Percentiles rank a stretch among this genome's conserved stretches.
Conservation (phyloP, 2,888 invertebrate genomes). For the Argyresthia albistria region DNA sequence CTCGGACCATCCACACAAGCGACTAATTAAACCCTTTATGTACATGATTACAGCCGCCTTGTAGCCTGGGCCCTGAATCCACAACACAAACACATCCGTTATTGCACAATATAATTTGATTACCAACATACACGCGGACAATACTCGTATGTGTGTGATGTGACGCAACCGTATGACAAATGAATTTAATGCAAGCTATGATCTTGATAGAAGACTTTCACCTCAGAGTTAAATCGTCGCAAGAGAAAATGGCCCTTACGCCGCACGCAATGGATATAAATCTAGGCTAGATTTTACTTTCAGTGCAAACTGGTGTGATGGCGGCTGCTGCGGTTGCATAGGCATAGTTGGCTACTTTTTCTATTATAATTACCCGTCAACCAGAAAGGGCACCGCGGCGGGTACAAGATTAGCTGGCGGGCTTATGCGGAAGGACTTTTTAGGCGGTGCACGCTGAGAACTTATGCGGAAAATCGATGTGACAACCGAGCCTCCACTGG, state of each 20-base stretch:
- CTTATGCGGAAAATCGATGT: conserved; percentile 41
- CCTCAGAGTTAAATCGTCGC: neutral
- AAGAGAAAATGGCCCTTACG: neutral
- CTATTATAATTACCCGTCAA: neutral
- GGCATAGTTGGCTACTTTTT: neutral
- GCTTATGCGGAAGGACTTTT: conserved; percentile 59
- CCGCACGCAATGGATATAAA: neutral
- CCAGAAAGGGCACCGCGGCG: conserved; percentile 8
- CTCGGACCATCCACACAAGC: conserved; percentile 7
- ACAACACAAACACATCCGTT: neutral
- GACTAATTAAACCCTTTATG: conserved; percentile 28
- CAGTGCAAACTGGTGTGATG: conserved; percentile 1
- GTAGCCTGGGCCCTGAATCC: neutral
- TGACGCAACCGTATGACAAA: neutral
- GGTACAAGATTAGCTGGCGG: conserved; percentile 22
- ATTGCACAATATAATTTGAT: neutral
- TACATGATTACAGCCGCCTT: conserved; percentile 20
- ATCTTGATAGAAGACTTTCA: conserved; percentile 1
- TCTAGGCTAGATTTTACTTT: conserved; percentile 5
- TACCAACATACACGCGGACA: neutral
- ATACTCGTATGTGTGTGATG: neutral
- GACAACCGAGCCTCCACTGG: conserved; percentile 41
- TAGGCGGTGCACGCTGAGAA: conserved; percentile 33
- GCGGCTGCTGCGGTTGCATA: neutral
- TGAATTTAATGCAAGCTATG: neutral